A percentile compares a stretch with the other conserved stretches of the same genome.
phyloP scores from a whole-genome alignment of 2,113 vertebrate species.

The Peucedramus taeniatus region DNA sequence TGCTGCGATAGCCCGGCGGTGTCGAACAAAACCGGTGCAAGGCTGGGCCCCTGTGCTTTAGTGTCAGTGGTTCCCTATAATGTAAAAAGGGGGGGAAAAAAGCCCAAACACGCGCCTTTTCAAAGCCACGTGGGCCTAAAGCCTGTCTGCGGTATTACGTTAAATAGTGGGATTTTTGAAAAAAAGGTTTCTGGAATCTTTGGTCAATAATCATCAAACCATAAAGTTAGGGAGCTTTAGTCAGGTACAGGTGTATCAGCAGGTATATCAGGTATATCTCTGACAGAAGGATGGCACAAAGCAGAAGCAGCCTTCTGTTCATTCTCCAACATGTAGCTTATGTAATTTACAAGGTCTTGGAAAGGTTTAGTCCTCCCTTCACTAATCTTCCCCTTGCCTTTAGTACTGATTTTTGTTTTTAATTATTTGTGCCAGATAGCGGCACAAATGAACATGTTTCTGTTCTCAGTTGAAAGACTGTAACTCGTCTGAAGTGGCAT shows the following conservation, averaged over 20 bases:
- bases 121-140: rapidly evolving
- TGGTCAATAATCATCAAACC: background rate
- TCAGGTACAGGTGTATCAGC: background rate
- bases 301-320: background rate
- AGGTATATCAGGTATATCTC: too few species aligned
- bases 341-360: background rate
- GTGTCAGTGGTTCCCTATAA: rapidly evolving
- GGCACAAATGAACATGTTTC: background rate
- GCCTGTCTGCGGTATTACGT: background rate
- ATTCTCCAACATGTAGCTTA: rapidly evolving
- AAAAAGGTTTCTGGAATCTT: background rate
- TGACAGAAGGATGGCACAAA: background rate
- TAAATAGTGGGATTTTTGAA: background rate
- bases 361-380: background rate
- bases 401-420: background rate
- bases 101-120: rapidly evolving
- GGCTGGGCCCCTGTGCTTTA: rapidly evolving
- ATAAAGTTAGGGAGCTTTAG: background rate
- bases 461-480: background rate
- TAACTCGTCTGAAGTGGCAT: background rate
- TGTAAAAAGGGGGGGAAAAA: rapidly evolving
- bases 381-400: background rate
- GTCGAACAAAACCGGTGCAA: background rate
- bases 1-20: rapidly evolving
- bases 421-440: background rate